A percentile compares a stretch with the other conserved stretches of the same genome.
Conservation (phyloP, 1,140 invertebrate species). For the Pseudomyrmex pallidus region DNA sequence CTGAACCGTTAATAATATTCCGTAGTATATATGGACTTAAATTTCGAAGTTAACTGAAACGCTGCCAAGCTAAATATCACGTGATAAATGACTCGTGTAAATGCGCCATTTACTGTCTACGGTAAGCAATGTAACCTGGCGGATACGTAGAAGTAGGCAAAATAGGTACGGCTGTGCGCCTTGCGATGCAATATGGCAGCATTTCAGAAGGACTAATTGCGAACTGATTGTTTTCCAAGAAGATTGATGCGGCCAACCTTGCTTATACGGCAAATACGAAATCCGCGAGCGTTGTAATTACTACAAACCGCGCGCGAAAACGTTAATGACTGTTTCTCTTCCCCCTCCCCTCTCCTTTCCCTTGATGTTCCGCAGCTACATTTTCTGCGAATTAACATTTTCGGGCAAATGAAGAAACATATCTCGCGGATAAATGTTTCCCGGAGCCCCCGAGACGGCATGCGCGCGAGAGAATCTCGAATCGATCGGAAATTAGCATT, state of each 20-base stretch:
- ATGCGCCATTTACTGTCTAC: constrained; percentile 58
- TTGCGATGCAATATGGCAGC: constrained; percentile 53
- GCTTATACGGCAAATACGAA: constrained; percentile 31
- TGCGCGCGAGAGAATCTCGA: no score
- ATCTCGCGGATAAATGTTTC: background rate
- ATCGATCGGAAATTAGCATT: no score
- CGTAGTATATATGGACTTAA: constrained; percentile 50
- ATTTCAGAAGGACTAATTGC: constrained; percentile 60
- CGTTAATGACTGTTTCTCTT: constrained; percentile 50
- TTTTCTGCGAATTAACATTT: constrained; percentile 44
- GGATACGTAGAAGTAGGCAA: constrained; percentile 61
- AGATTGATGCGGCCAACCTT: constrained; percentile 58
- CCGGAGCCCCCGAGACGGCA: background rate
- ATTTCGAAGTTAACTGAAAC: constrained; percentile 61
- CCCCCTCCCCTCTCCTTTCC: no score
- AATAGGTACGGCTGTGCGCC: constrained; percentile 45
- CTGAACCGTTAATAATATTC: constrained; percentile 61
- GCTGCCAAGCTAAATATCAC: constrained; percentile 61
- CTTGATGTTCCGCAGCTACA: constrained; percentile 15
- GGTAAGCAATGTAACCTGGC: constrained; percentile 52
- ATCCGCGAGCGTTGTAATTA: constrained; percentile 39
- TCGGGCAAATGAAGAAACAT: constrained; percentile 39
- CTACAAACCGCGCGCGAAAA: constrained; percentile 36
- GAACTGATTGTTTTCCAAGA: constrained; percentile 60
- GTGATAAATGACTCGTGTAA: constrained; percentile 61